Evolutionary conservation across 2,113 vertebrate species (phyloP), one percentile per base, ranked within the genome.

Genomic region (Girardinichthys multiradiatus): DNA sequence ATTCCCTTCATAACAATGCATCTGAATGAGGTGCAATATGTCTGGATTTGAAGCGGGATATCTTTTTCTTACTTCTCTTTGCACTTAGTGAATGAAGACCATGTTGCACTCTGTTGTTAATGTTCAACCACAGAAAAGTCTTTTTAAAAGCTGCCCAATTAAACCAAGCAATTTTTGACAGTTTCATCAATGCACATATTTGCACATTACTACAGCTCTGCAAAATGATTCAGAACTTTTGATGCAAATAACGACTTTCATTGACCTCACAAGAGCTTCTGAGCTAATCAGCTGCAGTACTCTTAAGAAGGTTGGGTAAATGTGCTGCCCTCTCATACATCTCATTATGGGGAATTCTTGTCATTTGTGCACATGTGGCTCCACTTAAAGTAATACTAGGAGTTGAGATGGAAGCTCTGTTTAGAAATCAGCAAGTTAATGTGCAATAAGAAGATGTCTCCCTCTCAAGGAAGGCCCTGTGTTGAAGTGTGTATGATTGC

Each of bases 11-110:
- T 79, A 89, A 90, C 90, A 91, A 91, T 92, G 85, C 62, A 87
- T 90, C 80, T 89, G 88, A 92, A 91, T 86, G 84, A 93, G 89
- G 90, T 91, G 85, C 91, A 92, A 88, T 89, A 71, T 88, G 84
- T 92, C 90, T 87, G 82, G 82, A 89, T 86, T 87, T 79, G 86
- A 88, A 77, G 72, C 74, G 71, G 81, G 80, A 87, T 87, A 64
- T 33, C 39, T 77, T 76, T 86, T 87, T 73, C 72, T 84, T 45
- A 35, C 45, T 21, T 79, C 62, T 81, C 26, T 76, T 48, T 30
- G 24, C 61, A 63, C 28, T 2, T 14, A 30, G 3, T 67, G 72
- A 82, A 71, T 28, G 9, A 54, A 3, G 19, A 77, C 59, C 37
- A 70, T 73, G 35, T 67, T 84, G 35, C 67, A 76, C 58, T 82